Percentiles rank a stretch among this genome's conserved stretches.
phyloP scores from a whole-genome alignment of 2,113 vertebrate genomes.

The Cyanoramphus novaezelandiae region DNA sequence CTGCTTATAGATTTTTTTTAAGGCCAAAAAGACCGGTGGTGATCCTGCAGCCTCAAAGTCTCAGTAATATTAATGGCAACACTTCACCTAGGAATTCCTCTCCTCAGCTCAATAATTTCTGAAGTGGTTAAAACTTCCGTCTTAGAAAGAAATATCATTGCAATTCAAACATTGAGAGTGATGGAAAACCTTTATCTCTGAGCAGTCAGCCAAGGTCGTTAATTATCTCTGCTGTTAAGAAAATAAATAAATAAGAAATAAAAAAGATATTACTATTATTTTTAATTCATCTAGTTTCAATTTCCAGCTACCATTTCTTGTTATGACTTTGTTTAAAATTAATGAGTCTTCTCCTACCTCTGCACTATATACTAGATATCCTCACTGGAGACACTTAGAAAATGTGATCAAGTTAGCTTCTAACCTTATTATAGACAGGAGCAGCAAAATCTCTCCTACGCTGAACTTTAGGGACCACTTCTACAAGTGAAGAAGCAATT shows the following conservation, averaged over 20 bases:
- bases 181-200: neutral
- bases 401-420: slow-evolving; percentile 1
- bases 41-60: neutral
- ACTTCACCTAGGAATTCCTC: neutral
- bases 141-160: neutral
- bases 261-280: neutral
- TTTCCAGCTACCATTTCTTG: neutral
- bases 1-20: neutral
- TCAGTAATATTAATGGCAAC: neutral
- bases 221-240: neutral
- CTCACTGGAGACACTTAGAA: neutral
- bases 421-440: slow-evolving; percentile 27
- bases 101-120: neutral
- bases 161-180: neutral
- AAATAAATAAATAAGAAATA: neutral
- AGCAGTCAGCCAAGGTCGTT: neutral
- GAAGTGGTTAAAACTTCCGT: neutral
- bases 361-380: neutral
- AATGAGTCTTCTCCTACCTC: neutral
- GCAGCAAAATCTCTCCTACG: neutral
- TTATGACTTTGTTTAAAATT: neutral
- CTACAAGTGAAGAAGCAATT: neutral
- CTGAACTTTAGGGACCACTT: slow-evolving; percentile 1
- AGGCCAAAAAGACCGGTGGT: neutral
- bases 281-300: neutral